Percentiles rank a stretch among this genome's conserved stretches.
Conservation (phyloP, 2,113 vertebrate genomes). For the Colinus virginianus region DNA sequence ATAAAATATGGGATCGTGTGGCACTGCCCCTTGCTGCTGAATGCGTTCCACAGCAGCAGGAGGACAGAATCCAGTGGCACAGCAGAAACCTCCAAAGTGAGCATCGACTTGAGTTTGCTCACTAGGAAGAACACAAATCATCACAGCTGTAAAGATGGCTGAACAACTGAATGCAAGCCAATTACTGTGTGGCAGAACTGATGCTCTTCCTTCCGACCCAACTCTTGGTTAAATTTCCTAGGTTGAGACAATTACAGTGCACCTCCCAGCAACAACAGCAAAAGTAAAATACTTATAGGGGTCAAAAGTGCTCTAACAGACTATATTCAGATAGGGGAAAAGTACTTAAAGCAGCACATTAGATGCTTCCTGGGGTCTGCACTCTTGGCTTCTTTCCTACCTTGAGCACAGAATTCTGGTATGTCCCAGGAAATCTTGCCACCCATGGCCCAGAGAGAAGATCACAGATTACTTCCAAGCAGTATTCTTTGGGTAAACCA, state of each 20-base stretch:
- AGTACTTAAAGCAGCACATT: not conserved
- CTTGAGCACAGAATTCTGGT: not conserved
- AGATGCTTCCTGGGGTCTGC: not conserved
- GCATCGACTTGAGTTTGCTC: not conserved
- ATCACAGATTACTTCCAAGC: not conserved
- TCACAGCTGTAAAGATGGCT: not conserved
- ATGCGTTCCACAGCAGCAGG: not conserved
- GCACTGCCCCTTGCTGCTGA: not conserved
- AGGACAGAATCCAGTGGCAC: not conserved
- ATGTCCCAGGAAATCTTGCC: not conserved
- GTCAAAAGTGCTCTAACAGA: not conserved
- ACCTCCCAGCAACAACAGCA: not conserved
- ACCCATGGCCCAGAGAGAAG: not conserved
- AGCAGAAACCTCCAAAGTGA: not conserved
- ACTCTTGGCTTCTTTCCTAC: not conserved
- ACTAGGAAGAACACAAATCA: not conserved
- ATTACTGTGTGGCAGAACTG: not conserved
- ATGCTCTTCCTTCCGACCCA: not conserved
- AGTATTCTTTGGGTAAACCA: not conserved
- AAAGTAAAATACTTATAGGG: not conserved
- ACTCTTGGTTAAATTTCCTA: not conserved
- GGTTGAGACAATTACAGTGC: not conserved
- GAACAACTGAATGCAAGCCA: not conserved
- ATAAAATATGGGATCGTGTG: accelerated
- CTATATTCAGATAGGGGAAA: not conserved